phyloP scores from a whole-genome alignment of 2,797 vertebrate genomes.

The Netta rufina region DNA sequence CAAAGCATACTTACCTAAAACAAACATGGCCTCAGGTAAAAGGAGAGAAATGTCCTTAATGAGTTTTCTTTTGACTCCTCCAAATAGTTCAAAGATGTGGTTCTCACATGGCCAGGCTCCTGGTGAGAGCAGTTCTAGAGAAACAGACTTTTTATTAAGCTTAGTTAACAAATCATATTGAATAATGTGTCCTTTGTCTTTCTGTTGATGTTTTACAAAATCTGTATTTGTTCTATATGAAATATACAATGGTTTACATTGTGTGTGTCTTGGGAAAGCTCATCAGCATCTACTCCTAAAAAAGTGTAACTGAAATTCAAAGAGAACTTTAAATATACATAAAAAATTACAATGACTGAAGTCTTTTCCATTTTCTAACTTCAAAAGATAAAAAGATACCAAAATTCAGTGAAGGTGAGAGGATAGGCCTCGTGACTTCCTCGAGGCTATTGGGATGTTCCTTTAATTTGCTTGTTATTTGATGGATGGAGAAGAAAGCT shows the following conservation, averaged over 20 bases:
- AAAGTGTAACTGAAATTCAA: background rate
- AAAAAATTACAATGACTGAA: background rate
- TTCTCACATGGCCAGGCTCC: background rate
- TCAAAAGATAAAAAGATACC: background rate
- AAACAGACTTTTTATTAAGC: background rate
- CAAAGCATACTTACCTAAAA: slow-evolving; percentile 8
- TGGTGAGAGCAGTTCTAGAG: background rate
- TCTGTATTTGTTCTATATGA: fast-evolving
- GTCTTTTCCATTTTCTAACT: background rate
- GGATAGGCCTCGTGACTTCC: background rate
- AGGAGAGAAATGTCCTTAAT: background rate
- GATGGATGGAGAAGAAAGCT: background rate
- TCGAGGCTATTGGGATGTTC: background rate
- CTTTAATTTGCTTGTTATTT: background rate
- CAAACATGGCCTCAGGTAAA: slow-evolving; percentile 51
- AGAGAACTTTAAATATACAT: background rate
- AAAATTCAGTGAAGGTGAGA: background rate
- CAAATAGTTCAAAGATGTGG: background rate
- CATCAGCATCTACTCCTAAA: background rate
- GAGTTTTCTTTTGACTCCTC: background rate
- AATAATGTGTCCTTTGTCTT: fast-evolving
- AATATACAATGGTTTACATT: background rate
- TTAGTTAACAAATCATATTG: background rate
- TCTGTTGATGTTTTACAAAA: background rate
- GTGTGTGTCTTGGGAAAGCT: background rate